phyloP scores from a whole-genome alignment of 2,113 vertebrate species.

The Apteryx owenii region DNA sequence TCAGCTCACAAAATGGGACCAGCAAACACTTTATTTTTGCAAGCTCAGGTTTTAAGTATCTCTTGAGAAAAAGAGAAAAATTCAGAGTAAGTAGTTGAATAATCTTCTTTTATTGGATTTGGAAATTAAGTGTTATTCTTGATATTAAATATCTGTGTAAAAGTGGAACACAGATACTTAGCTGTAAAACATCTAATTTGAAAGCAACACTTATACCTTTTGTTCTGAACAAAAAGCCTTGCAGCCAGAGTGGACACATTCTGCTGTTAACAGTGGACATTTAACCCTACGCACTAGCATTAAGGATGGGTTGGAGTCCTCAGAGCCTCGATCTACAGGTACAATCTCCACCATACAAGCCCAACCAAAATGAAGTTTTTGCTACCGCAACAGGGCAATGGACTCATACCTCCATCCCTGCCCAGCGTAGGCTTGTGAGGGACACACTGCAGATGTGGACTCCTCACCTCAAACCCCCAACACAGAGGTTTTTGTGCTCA shows the following conservation, averaged over 20 bases:
- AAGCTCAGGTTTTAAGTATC: not conserved
- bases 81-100: not conserved
- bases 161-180: not conserved
- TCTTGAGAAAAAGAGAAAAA: not conserved
- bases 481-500: not conserved
- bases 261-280: not conserved
- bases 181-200: not conserved
- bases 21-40: not conserved
- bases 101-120: not conserved
- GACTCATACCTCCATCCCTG: not conserved
- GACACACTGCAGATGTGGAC: fast-evolving
- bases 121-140: not conserved
- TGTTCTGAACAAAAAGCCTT: too few species aligned
- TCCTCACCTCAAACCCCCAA: not conserved
- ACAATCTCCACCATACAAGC: not conserved
- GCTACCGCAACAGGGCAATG: not conserved
- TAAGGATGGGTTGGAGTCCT: fast-evolving
- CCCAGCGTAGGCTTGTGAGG: not conserved
- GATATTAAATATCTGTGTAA: not conserved
- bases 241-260: not conserved
- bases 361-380: not conserved
- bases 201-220: too few species aligned
- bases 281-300: not conserved
- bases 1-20: not conserved
- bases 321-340: not conserved